These are phyloP conservation scores for Chymomyza caudatula DNA, from an alignment of 2,888 invertebrate species.

Conservation along the genomic window DNA sequence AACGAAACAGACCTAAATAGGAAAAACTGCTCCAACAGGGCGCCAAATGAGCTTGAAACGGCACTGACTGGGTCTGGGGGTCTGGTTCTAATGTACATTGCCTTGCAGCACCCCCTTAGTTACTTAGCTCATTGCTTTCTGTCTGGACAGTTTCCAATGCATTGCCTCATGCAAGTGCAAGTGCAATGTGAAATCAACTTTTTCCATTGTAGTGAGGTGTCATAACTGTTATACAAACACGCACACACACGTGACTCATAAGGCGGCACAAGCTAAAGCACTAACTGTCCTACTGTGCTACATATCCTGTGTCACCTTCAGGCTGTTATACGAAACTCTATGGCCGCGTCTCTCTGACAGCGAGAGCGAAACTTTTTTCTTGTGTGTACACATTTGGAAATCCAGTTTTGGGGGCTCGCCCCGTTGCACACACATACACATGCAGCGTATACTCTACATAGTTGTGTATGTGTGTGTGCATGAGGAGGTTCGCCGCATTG, in stretches of 20 bases:
- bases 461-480: conserved; percentile 14
- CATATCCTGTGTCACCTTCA: conserved; percentile 42
- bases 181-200: background rate
- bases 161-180: background rate
- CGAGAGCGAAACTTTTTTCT: conserved; percentile 4
- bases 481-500: conserved; percentile 27
- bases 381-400: conserved; percentile 38
- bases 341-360: conserved; percentile 11
- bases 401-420: conserved; percentile 71
- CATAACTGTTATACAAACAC: background rate
- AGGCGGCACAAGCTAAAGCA: background rate
- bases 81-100: no score
- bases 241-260: no score
- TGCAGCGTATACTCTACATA: background rate
- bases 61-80: no score
- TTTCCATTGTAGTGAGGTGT: background rate
- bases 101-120: background rate
- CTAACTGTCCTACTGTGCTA: background rate
- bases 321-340: conserved; percentile 23
- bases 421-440: conserved; percentile 37
- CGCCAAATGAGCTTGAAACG: no score
- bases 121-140: no score
- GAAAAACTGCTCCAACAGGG: no score
- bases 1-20: no score
- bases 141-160: background rate